Percentiles rank a stretch among this genome's conserved stretches.
Evolutionary conservation across 2,888 invertebrate genomes (phyloP).

Genomic region (Chalcosyrphus nemorum): DNA sequence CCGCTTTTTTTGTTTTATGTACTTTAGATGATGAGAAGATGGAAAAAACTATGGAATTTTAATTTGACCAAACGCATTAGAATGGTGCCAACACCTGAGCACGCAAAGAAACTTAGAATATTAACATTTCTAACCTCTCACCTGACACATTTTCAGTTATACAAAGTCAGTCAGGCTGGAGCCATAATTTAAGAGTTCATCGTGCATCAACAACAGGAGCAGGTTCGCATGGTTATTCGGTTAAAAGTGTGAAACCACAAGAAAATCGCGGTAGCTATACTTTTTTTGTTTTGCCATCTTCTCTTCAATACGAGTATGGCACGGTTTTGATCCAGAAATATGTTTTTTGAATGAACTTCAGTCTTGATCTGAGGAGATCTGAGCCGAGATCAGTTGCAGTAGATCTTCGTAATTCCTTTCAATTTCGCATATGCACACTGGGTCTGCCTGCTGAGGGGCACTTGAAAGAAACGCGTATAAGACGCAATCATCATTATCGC

Average conservation of each 20-base stretch:
- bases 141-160: constrained; percentile 33
- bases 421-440: constrained; percentile 47
- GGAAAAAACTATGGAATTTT: constrained; percentile 29
- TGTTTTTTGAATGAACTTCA: constrained; percentile 54
- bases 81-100: not conserved
- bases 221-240: constrained; percentile 63
- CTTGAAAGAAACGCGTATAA: constrained; percentile 65
- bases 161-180: not conserved
- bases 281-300: not conserved
- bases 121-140: constrained; percentile 58
- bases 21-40: not conserved
- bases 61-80: constrained; percentile 34
- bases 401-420: constrained; percentile 54
- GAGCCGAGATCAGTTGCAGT: constrained; percentile 20
- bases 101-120: not conserved
- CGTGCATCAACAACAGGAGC: constrained; percentile 62
- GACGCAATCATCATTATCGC: constrained; percentile 72
- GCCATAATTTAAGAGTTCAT: constrained; percentile 37
- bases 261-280: constrained; percentile 80
- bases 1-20: too few species aligned
- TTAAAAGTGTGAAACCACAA: constrained; percentile 81
- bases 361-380: constrained; percentile 5
- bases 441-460: not conserved
- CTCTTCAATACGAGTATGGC: constrained; percentile 28
- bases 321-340: constrained; percentile 49